Conservation (phyloP, 2,888 invertebrate species). For the Drosophila antonietae region DNA sequence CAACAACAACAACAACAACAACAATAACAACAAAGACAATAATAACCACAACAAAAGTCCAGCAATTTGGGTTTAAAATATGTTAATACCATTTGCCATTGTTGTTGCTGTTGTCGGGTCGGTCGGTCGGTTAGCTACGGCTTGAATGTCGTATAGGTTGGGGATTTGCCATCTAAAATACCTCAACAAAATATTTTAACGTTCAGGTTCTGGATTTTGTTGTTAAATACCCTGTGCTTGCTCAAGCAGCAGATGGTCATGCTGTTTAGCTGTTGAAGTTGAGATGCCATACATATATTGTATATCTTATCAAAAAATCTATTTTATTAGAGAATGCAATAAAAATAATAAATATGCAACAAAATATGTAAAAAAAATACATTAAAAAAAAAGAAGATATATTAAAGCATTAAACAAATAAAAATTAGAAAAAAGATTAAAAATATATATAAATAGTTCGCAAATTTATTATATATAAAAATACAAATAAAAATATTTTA, state of each 20-base stretch:
- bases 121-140: conserved; percentile 31
- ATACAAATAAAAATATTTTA: too few relatives aligned
- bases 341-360: too few relatives aligned
- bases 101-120: conserved; percentile 26
- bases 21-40: conserved; percentile 27
- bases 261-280: not conserved
- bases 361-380: too few relatives aligned
- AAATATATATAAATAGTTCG: too few relatives aligned
- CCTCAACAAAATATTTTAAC: conserved; percentile 67
- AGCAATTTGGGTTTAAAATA: conserved; percentile 75
- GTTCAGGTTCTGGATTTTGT: conserved; percentile 46
- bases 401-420: too few relatives aligned
- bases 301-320: too few relatives aligned
- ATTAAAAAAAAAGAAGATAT: too few relatives aligned
- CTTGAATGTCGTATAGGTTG: conserved; percentile 20
- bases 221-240: conserved; percentile 34
- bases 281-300: not conserved
- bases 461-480: too few relatives aligned
- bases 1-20: conserved; percentile 19
- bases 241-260: not conserved
- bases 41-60: conserved; percentile 63
- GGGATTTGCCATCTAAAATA: conserved; percentile 60
- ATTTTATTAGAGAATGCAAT: too few relatives aligned
- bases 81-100: conserved; percentile 66
- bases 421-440: too few relatives aligned